Conservation (phyloP, 2,113 vertebrate genomes). For the Pseudolaguvia tuberculata region DNA sequence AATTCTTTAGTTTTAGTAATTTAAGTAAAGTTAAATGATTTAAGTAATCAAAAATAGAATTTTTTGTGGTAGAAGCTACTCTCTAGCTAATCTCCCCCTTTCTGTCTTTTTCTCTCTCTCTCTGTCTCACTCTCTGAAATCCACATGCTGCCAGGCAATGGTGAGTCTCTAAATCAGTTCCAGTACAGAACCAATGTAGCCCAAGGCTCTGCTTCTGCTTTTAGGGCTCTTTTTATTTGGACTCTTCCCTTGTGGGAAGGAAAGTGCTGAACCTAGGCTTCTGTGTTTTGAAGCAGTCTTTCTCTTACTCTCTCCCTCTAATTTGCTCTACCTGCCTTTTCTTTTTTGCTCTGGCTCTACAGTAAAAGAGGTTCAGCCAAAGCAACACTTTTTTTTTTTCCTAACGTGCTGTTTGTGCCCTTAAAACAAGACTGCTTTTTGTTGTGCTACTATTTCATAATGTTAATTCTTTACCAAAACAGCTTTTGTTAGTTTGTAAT, state of each 20-base stretch:
- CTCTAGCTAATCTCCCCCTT: neutral
- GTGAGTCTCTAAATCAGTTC: constrained; percentile 13
- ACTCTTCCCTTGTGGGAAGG: neutral
- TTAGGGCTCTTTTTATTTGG: constrained; percentile 14
- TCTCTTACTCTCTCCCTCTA: neutral
- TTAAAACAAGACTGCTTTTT: neutral
- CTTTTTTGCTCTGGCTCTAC: neutral
- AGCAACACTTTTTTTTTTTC: constrained; percentile 7
- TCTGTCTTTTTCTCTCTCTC: neutral
- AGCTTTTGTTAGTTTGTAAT: neutral
- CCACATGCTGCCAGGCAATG: neutral
- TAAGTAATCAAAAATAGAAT: too few relatives aligned
- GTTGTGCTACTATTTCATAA: neutral
- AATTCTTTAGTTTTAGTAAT: too few relatives aligned
- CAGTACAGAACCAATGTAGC: constrained; percentile 4
- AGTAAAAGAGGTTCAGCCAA: neutral
- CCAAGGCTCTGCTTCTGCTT: constrained; percentile 12
- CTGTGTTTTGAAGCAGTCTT: constrained; percentile 3
- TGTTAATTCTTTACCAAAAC: neutral
- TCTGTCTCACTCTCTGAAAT: constrained; percentile 16
- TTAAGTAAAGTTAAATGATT: neutral
- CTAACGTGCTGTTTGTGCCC: neutral
- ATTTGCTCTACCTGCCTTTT: neutral
- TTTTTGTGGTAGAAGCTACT: neutral
- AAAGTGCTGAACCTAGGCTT: constrained; percentile 28